Percentiles rank a stretch among this genome's conserved stretches.
These are phyloP conservation scores for Boloria selene DNA, from an alignment of 2,888 invertebrate species.

Conservation along the genomic window DNA sequence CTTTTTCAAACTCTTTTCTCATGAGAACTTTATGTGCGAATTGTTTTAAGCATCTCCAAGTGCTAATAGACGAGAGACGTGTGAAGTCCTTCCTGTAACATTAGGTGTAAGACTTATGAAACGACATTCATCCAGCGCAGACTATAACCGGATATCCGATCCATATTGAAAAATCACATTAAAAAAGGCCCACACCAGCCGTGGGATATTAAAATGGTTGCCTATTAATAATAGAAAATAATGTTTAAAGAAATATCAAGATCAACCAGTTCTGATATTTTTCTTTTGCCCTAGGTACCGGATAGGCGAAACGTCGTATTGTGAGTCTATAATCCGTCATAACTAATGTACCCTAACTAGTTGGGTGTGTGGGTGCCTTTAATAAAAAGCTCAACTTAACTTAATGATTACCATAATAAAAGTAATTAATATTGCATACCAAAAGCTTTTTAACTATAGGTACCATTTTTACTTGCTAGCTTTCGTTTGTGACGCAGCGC, in stretches of 20 bases:
- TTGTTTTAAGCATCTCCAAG: no score
- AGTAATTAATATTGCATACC: not conserved
- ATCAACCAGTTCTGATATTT: slow-evolving; percentile 31
- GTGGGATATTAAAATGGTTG: no score
- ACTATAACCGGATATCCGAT: no score
- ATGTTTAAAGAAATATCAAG: not conserved
- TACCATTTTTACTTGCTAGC: not conserved
- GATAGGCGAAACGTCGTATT: slow-evolving; percentile 50
- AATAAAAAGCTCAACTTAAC: slow-evolving; percentile 6
- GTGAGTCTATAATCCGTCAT: slow-evolving; percentile 57
- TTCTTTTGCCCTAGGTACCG: slow-evolving; percentile 62
- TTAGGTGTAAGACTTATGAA: no score
- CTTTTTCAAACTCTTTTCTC: no score
- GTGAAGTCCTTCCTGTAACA: no score
- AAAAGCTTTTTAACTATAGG: slow-evolving; percentile 6
- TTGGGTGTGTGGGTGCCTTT: not conserved
- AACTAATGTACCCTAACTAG: slow-evolving; percentile 45
- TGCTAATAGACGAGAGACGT: no score
- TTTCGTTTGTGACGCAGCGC: not conserved
- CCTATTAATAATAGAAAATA: not conserved
- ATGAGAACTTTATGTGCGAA: no score
- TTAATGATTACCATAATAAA: not conserved
- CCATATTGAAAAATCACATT: no score
- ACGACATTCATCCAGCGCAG: no score
- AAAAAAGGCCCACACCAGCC: no score